Conservation (phyloP, 2,797 vertebrate species). For the Coranthus polyacanthus region DNA sequence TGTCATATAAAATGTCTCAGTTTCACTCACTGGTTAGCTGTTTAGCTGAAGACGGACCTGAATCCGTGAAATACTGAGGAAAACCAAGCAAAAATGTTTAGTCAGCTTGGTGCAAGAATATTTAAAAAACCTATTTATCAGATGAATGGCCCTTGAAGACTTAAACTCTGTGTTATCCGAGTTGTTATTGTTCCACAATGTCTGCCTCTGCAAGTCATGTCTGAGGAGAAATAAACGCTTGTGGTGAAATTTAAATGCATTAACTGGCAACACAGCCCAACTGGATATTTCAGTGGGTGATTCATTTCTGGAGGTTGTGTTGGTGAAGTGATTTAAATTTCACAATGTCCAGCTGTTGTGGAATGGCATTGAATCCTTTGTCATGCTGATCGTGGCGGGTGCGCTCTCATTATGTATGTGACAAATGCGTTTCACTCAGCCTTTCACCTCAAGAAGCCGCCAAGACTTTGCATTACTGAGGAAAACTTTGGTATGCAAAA, state of each 20-base stretch:
- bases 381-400: constrained; percentile 1
- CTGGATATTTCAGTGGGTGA: background rate
- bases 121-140: no score
- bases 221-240: no score
- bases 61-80: no score
- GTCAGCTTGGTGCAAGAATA: no score
- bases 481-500: constrained; percentile 31
- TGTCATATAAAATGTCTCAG: no score
- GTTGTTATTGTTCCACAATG: background rate
- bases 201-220: background rate
- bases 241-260: background rate
- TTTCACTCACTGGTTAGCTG: no score
- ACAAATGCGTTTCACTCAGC: constrained; percentile 14
- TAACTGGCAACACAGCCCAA: background rate
- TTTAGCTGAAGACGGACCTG: no score
- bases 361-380: background rate
- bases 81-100: no score
- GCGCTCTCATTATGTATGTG: constrained; percentile 9
- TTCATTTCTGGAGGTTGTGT: background rate
- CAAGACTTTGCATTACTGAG: constrained; percentile 16
- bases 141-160: no score
- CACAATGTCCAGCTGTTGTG: background rate
- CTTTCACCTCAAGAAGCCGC: background rate
- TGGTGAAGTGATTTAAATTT: constrained; percentile 10
- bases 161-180: no score